Conservation (phyloP, 2,797 vertebrate species). For the Pipistrellus nathusii region DNA sequence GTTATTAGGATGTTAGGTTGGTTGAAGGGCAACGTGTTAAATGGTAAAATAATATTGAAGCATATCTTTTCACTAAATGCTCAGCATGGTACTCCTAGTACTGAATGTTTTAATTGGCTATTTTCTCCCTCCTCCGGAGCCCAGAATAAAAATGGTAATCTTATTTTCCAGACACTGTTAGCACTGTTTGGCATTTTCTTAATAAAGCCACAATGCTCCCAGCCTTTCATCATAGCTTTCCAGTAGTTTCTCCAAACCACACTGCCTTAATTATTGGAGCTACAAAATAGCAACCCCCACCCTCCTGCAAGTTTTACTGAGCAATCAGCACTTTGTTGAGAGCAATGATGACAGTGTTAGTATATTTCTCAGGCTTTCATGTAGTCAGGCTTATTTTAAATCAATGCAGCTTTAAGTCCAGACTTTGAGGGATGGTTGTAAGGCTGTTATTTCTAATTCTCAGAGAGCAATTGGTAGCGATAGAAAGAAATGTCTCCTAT, state of each 20-base stretch:
- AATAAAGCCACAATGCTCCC: conserved; percentile 44
- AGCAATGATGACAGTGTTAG: neutral
- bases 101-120: conserved; percentile 60
- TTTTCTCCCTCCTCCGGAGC: conserved; percentile 33
- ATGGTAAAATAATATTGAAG: conserved; percentile 6
- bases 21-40: neutral
- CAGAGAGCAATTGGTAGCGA: neutral
- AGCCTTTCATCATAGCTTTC: conserved; percentile 59
- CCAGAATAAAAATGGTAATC: conserved; percentile 58
- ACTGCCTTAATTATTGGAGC: conserved; percentile 12
- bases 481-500: neutral
- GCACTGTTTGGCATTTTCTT: conserved; percentile 61
- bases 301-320: conserved; percentile 5
- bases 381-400: neutral
- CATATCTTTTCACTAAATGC: conserved; percentile 21
- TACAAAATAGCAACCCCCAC: neutral
- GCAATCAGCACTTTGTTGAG: neutral
- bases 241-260: conserved; percentile 47
- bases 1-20: neutral
- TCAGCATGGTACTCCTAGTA: neutral
- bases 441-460: neutral
- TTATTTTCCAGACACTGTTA: conserved; percentile 66
- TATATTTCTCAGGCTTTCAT: neutral
- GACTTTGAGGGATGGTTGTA: neutral
- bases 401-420: neutral